Base-by-base conservation (phyloP, 2,113 vertebrate genomes). In the Cephalopterus ornatus region DNA sequence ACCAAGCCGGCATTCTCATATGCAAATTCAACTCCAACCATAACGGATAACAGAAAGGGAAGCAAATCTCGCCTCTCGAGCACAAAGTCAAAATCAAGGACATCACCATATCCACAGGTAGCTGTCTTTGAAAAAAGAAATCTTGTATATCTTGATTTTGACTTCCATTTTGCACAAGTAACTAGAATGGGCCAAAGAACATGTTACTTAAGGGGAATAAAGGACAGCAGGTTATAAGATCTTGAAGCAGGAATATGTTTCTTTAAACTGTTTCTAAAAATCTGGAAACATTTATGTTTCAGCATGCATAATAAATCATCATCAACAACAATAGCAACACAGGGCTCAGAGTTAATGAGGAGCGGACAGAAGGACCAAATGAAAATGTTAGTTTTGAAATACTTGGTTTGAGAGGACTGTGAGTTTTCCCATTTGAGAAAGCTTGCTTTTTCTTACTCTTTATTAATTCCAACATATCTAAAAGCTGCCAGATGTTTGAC, bases 41-140 rank as follows among this genome's bases (percentile, higher is more conserved):
- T 98, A 95, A 96, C 97, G 16, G 99, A 99, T 78, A 98, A 44
- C 95, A 98, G 99, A 89, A 98, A 99, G 88, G 98, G 98, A 66
- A 97, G 97, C 91, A 99, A 99, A 97, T 98, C 98, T 89, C 98
- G 99, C 83, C 97, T 98, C 20, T 97, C 98, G 3, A 98, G 98
- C 72, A 96, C 98, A 75, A 99, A 99, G 92, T 98, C 98, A 97
- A 99, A 99, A 97, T 98, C 99, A 72, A 98, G 99, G 89, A 98
- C 99, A 47, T 99, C 99, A 11, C 99, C 99, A 1, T 99, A 99
- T 88, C 98, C 99, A 71, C 99, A 99, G 98, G 99, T 99, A 97
- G 92, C 41, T 90, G 70, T 84, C 76, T 49, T 58, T 81, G 83
- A 63, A 92, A 66, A 74, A 26, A 8, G 28, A 33, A 73, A 75